A percentile compares a stretch with the other conserved stretches of the same genome.
Conservation (phyloP, 1,140 invertebrate genomes). For the Drosophila elegans region DNA sequence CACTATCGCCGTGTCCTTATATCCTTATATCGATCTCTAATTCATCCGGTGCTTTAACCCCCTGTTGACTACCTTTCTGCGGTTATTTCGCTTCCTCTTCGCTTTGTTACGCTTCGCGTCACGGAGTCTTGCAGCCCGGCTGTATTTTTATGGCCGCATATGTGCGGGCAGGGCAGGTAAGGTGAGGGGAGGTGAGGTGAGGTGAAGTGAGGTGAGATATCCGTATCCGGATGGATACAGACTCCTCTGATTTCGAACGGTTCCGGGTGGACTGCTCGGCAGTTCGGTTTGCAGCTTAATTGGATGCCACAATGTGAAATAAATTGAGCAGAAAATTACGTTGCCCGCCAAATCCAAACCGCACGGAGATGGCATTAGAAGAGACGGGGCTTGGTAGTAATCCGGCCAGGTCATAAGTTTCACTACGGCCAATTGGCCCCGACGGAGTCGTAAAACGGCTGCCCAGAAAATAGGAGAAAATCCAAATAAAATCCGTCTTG, state of each 20-base stretch:
- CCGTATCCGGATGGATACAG: background rate
- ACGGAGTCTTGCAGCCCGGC: conserved; percentile 14
- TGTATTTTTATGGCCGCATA: conserved; percentile 47
- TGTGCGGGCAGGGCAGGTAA: background rate
- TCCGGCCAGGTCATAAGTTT: conserved; percentile 37
- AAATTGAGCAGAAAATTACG: conserved; percentile 85
- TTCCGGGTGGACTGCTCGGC: conserved; percentile 5
- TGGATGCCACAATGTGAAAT: conserved; percentile 85
- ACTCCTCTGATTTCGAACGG: conserved; percentile 19
- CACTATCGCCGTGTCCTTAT: background rate
- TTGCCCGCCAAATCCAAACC: conserved; percentile 77
- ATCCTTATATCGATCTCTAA: conserved; percentile 34
- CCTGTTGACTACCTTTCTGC: conserved; percentile 52
- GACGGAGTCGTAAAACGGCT: conserved; percentile 59
- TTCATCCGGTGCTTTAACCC: conserved; percentile 35
- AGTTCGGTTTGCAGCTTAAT: conserved; percentile 79
- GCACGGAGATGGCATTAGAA: conserved; percentile 51
- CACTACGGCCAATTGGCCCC: conserved; percentile 56
- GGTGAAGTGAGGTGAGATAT: conserved; percentile 1
- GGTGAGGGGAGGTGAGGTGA: background rate
- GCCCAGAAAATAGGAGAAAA: conserved; percentile 1
- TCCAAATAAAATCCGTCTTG: background rate
- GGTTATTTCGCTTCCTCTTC: conserved; percentile 47
- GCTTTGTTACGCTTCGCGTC: conserved; percentile 55
- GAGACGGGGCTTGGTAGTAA: conserved; percentile 3